Evolutionary conservation across 2,888 invertebrate genomes (phyloP).

Genomic region (Argyresthia albistria): DNA sequence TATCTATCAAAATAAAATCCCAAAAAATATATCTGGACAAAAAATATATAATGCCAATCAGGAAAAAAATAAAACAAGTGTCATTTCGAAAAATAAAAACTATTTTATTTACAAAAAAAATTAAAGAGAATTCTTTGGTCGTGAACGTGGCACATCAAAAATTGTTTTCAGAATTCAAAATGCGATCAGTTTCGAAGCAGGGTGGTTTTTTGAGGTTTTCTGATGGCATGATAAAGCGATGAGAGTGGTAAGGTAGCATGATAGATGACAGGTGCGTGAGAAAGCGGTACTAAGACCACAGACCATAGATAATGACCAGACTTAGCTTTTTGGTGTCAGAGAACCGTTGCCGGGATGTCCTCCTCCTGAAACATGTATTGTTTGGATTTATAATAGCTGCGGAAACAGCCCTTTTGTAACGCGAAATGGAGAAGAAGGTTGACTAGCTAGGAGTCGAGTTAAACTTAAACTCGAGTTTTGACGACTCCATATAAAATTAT

Average conservation of each 20-base stretch:
- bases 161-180: slow-evolving; percentile 21
- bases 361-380: slow-evolving; percentile 41
- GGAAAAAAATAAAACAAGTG: slow-evolving; percentile 22
- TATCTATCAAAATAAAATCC: background rate
- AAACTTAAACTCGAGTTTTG: too few relatives aligned
- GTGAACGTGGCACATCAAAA: slow-evolving; percentile 17
- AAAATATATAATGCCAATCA: slow-evolving; percentile 15
- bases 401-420: too few relatives aligned
- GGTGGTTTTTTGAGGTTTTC: slow-evolving; percentile 30
- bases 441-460: too few relatives aligned
- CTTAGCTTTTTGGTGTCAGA: slow-evolving; percentile 65
- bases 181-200: slow-evolving; percentile 29
- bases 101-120: slow-evolving; percentile 41
- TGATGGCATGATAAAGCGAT: slow-evolving; percentile 39
- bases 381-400: too few relatives aligned
- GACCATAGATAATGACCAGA: slow-evolving; percentile 40
- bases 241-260: slow-evolving; percentile 62
- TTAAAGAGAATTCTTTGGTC: slow-evolving; percentile 39
- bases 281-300: slow-evolving; percentile 47
- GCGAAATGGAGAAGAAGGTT: too few relatives aligned
- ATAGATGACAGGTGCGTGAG: slow-evolving; percentile 41
- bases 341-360: slow-evolving; percentile 63
- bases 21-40: background rate
- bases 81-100: slow-evolving; percentile 19
- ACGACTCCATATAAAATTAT: too few relatives aligned